Base-by-base conservation (phyloP, 1,140 invertebrate species). In the Scaptodrosophila lebanonensis region DNA sequence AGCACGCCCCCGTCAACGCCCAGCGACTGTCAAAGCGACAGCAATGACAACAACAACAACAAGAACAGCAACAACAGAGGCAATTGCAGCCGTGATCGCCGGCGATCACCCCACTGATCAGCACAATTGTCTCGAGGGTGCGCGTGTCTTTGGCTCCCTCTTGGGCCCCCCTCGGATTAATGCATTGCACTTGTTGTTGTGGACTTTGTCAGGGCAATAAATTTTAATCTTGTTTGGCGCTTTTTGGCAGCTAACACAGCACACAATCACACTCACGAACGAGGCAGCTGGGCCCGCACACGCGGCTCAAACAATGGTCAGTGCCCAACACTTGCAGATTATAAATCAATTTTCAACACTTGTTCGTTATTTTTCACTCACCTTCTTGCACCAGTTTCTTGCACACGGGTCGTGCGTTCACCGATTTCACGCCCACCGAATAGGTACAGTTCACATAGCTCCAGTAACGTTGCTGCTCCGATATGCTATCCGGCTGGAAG, bases 301-400 rank as follows among this genome's bases (percentile, higher is more conserved):
- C 11, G 62, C 43, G 44, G 52, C 42, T 22, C 36, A 39, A 60
- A 73, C 52, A 64, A 70, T 53, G 12, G 29, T n/a, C 30, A 60
- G n/a, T 53, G 57, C 43, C 56, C 47, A 36, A 27, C 9, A 15
- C 3, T 27, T 27, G 33, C 33, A 5, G 3, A 3, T 25, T 25
- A 3, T 25, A 8, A 4, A 25, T 25, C 3, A 25, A 25, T 25
- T 25, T 25, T 15, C 17, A 7, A 17, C 16, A 11, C 11, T 8
- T 30, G 13, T 7, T 20, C 27, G 12, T 25, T 9, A 1, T 27
- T 49, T n/a, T n/a, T n/a, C 16, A 58, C 86, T 86, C 40, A 87
- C 86, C 75, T 69, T 86, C 84, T 66, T 87, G 86, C 32, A 87
- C 85, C 1, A 87, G 70, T 40, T 87, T 87, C 43, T 87, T 87